These are phyloP conservation scores for Ellobius talpinus DNA, from an alignment of 2,113 vertebrate species.

Conservation along the genomic window DNA sequence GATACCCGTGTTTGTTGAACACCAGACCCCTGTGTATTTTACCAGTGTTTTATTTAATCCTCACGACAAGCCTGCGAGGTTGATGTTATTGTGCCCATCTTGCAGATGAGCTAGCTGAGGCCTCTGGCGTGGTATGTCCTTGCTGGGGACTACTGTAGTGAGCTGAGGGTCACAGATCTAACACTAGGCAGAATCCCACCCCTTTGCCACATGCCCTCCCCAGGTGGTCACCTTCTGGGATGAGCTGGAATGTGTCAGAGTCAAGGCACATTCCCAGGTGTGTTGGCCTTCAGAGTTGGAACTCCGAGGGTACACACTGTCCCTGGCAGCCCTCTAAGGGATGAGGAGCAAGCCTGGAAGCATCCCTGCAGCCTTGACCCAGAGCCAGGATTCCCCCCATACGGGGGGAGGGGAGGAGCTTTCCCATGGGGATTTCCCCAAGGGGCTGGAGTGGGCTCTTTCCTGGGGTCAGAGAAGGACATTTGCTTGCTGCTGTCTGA, in stretches of 20 bases:
- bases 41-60: conserved; percentile 16
- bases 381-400: background rate
- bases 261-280: background rate
- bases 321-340: background rate
- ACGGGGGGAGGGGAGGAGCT: background rate
- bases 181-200: background rate
- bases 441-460: background rate
- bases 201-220: background rate
- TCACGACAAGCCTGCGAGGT: background rate
- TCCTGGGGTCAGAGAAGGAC: background rate
- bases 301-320: background rate
- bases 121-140: background rate
- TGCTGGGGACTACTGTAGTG: background rate
- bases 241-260: background rate
- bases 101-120: conserved; percentile 11
- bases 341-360: background rate
- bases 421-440: conserved; percentile 1
- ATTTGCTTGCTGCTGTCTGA: background rate
- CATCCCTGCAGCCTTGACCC: background rate
- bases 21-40: background rate
- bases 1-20: background rate
- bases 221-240: background rate
- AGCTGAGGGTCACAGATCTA: background rate
- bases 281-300: background rate
- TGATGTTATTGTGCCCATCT: background rate